Evolutionary conservation across 2,888 invertebrate genomes (phyloP).

Genomic region (Boloria euphrosyne): DNA sequence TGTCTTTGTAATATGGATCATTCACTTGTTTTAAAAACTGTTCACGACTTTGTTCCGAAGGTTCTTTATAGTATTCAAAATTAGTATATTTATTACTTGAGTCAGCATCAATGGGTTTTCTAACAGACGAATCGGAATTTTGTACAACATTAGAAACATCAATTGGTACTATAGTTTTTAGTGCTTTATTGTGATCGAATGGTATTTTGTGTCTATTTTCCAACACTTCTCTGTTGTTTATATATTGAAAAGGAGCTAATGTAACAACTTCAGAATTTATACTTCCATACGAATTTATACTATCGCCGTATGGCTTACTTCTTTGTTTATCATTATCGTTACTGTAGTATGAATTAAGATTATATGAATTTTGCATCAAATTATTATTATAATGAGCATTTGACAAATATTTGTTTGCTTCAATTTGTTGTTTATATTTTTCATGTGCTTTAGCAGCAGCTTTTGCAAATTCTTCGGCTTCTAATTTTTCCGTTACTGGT

Average conservation of each 20-base stretch:
- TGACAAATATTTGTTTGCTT: slow-evolving; percentile 51
- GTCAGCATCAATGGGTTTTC: slow-evolving; percentile 49
- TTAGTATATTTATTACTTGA: slow-evolving; percentile 51
- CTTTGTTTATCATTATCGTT: slow-evolving; percentile 56
- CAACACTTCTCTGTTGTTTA: slow-evolving; percentile 54
- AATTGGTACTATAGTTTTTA: slow-evolving; percentile 76
- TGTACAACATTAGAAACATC: slow-evolving; percentile 72
- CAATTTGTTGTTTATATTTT: slow-evolving; percentile 63
- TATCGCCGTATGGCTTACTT: slow-evolving; percentile 53
- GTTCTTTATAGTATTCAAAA: slow-evolving; percentile 60
- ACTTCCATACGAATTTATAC: slow-evolving; percentile 50
- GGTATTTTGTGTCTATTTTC: slow-evolving; percentile 64
- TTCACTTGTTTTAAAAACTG: slow-evolving; percentile 61
- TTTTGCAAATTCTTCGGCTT: slow-evolving; percentile 71
- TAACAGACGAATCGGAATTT: slow-evolving; percentile 58
- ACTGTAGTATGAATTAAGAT: slow-evolving; percentile 49
- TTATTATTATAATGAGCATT: slow-evolving; percentile 49
- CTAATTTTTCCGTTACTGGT: slow-evolving; percentile 59
- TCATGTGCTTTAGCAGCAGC: slow-evolving; percentile 74
- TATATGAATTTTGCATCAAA: slow-evolving; percentile 38
- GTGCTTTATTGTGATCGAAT: slow-evolving; percentile 76
- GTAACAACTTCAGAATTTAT: slow-evolving; percentile 64
- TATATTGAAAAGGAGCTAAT: slow-evolving; percentile 61
- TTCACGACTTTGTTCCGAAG: slow-evolving; percentile 57
- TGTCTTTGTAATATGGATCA: slow-evolving; percentile 72